Percentiles rank a stretch among this genome's conserved stretches.
Evolutionary conservation across 37 sponge, comb jelly and placozoan genomes (phyloP).

Genomic region (Beroe ovata): DNA sequence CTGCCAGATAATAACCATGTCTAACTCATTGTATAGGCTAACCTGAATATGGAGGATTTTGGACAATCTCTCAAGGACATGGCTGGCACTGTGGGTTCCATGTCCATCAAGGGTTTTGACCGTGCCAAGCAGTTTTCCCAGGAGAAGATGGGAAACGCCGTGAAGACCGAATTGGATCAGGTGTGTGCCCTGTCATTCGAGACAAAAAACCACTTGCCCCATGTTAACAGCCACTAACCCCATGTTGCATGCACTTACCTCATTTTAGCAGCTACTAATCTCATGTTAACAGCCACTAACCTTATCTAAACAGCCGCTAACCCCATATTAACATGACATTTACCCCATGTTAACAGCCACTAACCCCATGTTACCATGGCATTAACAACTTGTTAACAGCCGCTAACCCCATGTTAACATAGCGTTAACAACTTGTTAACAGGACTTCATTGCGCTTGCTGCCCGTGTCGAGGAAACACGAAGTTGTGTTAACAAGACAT

Average conservation of each 20-base stretch:
- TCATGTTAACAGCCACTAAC: background rate
- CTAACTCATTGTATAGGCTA: slow-evolving; percentile 38
- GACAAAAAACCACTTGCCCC: no score
- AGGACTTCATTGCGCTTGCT: slow-evolving; percentile 20
- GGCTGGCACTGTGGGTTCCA: slow-evolving; percentile 34
- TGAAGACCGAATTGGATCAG: slow-evolving; percentile 46
- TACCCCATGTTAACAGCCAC: no score
- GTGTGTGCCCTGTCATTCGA: no score
- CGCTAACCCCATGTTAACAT: no score
- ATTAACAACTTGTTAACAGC: no score
- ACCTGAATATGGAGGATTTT: slow-evolving; percentile 60
- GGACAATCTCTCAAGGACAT: slow-evolving; percentile 51
- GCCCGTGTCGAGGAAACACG: slow-evolving; percentile 19
- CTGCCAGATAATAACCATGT: no score
- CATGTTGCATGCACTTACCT: no score
- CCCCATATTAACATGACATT: no score
- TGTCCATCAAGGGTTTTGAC: slow-evolving; percentile 62
- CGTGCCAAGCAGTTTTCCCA: slow-evolving; percentile 64
- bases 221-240: no score
- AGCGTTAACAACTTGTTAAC: no score
- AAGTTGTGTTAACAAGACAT: background rate
- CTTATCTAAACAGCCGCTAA: no score
- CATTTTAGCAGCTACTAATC: background rate
- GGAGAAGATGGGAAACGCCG: slow-evolving; percentile 66
- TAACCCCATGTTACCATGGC: no score